Base-by-base conservation (phyloP, 2,113 vertebrate species). In the Solea senegalensis region DNA sequence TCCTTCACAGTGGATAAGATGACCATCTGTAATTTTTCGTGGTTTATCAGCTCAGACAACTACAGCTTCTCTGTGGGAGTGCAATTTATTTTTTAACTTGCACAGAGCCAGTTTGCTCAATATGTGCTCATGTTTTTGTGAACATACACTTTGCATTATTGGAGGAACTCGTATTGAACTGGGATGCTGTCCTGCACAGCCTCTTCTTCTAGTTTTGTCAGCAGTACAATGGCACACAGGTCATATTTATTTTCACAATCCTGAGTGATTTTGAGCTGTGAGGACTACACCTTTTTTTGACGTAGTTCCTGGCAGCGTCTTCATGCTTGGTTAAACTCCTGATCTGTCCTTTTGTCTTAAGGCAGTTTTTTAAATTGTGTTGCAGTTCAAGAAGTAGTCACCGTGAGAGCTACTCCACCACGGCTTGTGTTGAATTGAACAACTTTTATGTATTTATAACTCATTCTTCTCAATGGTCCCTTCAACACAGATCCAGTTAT, bases 401-500 rank as follows among this genome's bases (percentile, higher is more conserved):
- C 5, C 1, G 2, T 39, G 44, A 56, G 59, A 58, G 46, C 9
- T 14, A 6, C 4, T 62, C 1, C 3, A 13, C 61, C 48, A 4
- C 27, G 27, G 8, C 51, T 64, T 45, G 26, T 15, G 57, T 43
- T 12, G 11, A 21, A 21, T 44, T 57, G 4, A 13, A 9, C 2
- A 13, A 49, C 8, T 58, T 41, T 63, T 45, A 34, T 12, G 3
- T 60, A 2, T 54, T 15, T 9, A 57, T 76, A 50, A 50, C 27
- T 12, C 5, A 56, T 13, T 57, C 2, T 46, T 67, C 5, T 59
- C 2, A 2, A 44, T 56, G 12, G 4, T 57, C 4, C 86, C 53
- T 76, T 16, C 16, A 10, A 68, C n/a, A 40, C 43, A 88, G 90
- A 74, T 74, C 40, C 54, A 3, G 5, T 27, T 21, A 9, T 1